Base-by-base conservation (phyloP, 2,888 invertebrate species). In the Rugalucina vietnamica region DNA sequence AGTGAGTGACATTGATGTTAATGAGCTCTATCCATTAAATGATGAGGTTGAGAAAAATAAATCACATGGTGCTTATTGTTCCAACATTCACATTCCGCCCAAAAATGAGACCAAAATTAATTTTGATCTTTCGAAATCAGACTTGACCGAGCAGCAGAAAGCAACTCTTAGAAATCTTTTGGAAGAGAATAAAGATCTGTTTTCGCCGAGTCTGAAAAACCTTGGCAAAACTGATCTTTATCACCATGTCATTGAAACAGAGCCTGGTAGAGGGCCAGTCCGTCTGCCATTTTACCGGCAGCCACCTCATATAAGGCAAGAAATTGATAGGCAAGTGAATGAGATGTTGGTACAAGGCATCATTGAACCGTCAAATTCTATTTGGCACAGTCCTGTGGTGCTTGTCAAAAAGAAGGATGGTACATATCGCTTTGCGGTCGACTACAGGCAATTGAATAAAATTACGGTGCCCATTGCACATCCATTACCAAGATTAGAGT, bases 341-440 rank as follows among this genome's bases (percentile, higher is more conserved):
- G 79, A 79, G 39, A 39, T 82, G 60, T 60, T 75, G n/a, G 36
- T 70, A 50, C n/a, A 79, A 39, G 82, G 49, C 43, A 76, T 82
- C 32, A 79, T 79, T 24, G 70, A 79, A 75, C 70, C 75, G 27
- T 82, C 82, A 12, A 79, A 82, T 71, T 82, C 79, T 32, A 50
- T 69, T 18, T 82, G 79, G 82, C 60, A 79, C 39, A 72, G 73
- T 39, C 77, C 82, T n/a, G 73, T 82, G 12, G 37, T 77, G 10
- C 39, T 83, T 57, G 65, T 76, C 1, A 65, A 32, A 18, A 79
- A 79, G 49, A 50, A 65, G 60, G 70, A 71, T 27, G 27, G 36
- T 70, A 73, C 65, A 32, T 74, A 69, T 36, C 74, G 79, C 8
- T 76, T 83, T 73, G 79, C 79, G 14, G 76, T 83, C 1, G 82